These are phyloP conservation scores for Anoplopoma fimbria DNA, from an alignment of 2,113 vertebrate species.

Conservation along the genomic window DNA sequence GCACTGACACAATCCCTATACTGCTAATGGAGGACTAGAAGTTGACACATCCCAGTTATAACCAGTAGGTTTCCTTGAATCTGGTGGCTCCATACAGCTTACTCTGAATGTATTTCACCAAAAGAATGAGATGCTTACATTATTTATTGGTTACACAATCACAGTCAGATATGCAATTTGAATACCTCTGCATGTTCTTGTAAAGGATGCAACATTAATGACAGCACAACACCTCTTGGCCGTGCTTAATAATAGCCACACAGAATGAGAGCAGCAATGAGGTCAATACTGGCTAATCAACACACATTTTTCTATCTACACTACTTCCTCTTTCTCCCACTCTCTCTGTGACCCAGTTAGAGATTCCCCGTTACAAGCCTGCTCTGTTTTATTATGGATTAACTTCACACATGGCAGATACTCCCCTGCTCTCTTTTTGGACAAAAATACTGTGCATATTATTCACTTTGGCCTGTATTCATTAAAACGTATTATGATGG, in stretches of 20 bases:
- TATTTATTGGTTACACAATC: conserved; percentile 33
- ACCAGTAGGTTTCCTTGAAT: conserved; percentile 28
- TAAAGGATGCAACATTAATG: conserved; percentile 3
- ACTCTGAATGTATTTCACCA: not conserved
- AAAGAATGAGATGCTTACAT: conserved; percentile 19
- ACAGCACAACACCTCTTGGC: conserved; percentile 8
- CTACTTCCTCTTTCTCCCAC: conserved; percentile 46
- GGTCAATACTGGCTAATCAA: conserved; percentile 74
- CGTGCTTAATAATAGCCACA: conserved; percentile 45
- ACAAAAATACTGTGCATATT: not conserved
- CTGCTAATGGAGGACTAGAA: conserved; percentile 33
- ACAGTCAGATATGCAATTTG: not conserved
- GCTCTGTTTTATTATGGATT: conserved; percentile 80
- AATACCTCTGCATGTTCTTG: not conserved
- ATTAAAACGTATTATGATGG: not conserved
- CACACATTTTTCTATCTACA: conserved; percentile 45
- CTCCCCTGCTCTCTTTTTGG: conserved; percentile 37
- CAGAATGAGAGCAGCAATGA: conserved; percentile 65
- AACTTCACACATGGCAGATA: conserved; percentile 53
- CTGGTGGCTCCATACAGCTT: not conserved
- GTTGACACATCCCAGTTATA: conserved; percentile 49
- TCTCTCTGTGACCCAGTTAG: conserved; percentile 81
- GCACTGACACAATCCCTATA: conserved; percentile 22
- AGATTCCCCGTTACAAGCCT: conserved; percentile 68
- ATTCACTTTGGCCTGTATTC: not conserved